Conservation (phyloP, 2,113 vertebrate genomes). For the Gambusia holbrooki region DNA sequence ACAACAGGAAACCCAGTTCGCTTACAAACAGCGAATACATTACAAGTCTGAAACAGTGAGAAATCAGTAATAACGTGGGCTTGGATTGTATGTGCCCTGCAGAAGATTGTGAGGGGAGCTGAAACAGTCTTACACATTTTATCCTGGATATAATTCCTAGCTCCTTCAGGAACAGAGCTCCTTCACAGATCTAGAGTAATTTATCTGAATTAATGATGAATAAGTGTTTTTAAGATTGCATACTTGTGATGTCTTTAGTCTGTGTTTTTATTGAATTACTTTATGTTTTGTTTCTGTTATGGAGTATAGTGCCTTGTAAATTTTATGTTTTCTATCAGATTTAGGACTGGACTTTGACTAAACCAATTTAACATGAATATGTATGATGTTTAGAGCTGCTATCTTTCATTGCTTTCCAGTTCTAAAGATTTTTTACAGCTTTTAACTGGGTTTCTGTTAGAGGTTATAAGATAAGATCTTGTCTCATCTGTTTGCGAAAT, state of each 20-base stretch:
- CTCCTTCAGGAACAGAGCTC: not conserved
- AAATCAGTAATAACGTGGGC: conserved; percentile 83
- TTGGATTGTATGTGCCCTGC: not conserved
- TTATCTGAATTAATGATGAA: too few relatives aligned
- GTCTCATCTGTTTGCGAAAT: too few relatives aligned
- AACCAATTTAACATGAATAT: not conserved
- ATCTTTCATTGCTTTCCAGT: not conserved
- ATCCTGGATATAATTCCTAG: not conserved
- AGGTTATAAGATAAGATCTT: too few relatives aligned
- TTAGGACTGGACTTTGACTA: too few relatives aligned
- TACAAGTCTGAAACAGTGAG: conserved; percentile 86
- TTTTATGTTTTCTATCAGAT: too few relatives aligned
- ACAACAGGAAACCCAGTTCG: not conserved
- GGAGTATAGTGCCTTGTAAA: too few relatives aligned
- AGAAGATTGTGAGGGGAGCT: not conserved
- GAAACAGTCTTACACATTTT: not conserved
- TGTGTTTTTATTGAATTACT: not conserved
- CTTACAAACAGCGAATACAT: not conserved
- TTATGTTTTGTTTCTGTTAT: not conserved
- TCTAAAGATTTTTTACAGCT: not conserved
- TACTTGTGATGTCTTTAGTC: not conserved
- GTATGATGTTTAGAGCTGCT: not conserved
- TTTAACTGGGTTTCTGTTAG: not conserved
- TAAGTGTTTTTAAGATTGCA: not conserved
- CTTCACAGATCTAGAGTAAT: not conserved